A percentile compares a stretch with the other conserved stretches of the same genome.
Evolutionary conservation across 2,888 invertebrate species (phyloP).

Genomic region (Cotesia congregata): DNA sequence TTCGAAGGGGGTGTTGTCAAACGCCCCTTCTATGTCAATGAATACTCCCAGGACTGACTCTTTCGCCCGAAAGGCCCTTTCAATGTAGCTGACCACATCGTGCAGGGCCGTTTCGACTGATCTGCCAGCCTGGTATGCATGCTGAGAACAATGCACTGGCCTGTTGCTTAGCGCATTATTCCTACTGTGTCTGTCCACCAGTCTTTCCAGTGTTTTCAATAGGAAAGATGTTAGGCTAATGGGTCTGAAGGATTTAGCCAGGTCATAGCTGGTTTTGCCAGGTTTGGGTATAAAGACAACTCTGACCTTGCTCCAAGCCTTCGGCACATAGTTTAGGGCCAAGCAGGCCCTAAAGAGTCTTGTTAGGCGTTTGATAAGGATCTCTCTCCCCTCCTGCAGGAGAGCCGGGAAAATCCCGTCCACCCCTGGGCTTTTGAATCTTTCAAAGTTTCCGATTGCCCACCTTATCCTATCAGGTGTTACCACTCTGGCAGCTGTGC

Average conservation of each 20-base stretch:
- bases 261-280: constrained; percentile 38
- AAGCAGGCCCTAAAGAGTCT: constrained; percentile 24
- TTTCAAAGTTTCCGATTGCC: constrained; percentile 28
- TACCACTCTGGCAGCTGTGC: no score
- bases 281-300: constrained; percentile 48
- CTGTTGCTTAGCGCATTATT: no score
- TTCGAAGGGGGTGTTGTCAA: no score
- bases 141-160: no score
- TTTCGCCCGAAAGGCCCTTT: no score
- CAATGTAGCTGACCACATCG: no score
- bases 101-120: no score
- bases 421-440: constrained; percentile 27
- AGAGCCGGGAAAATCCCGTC: constrained; percentile 37
- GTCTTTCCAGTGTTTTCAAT: constrained; percentile 50
- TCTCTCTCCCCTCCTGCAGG: constrained; percentile 15
- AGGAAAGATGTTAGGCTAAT: constrained; percentile 51
- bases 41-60: no score
- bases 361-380: not conserved
- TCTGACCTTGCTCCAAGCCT: constrained; percentile 36
- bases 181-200: constrained; percentile 47
- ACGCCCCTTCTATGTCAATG: no score
- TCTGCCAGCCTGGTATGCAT: no score
- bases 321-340: constrained; percentile 33
- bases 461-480: constrained; percentile 21
- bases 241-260: constrained; percentile 46